phyloP scores from a whole-genome alignment of 2,797 vertebrate genomes.

The Brachyalestes nurse region DNA sequence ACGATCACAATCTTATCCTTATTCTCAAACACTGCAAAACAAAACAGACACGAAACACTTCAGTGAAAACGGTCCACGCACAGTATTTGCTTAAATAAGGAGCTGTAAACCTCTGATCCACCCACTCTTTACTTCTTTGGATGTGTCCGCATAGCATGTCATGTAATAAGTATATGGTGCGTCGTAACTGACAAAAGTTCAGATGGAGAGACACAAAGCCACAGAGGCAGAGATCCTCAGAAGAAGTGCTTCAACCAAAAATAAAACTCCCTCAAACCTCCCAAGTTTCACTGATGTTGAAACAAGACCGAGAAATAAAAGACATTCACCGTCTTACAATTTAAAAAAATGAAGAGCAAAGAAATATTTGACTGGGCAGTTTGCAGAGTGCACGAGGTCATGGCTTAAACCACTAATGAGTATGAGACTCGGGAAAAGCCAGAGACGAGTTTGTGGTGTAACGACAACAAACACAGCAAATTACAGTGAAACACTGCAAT shows the following conservation, averaged over 20 bases:
- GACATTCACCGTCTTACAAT: not conserved
- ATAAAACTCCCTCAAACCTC: conserved; percentile 25
- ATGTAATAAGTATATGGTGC: conserved; percentile 36
- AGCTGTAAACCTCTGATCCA: conserved; percentile 23
- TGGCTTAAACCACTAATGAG: conserved; percentile 44
- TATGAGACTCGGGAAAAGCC: conserved; percentile 15
- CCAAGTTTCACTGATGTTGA: conserved; percentile 30
- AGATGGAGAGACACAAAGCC: not conserved
- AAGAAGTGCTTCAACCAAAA: conserved; percentile 27
- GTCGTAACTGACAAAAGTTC: conserved; percentile 26
- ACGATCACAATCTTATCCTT: conserved; percentile 99
- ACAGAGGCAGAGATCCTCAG: conserved; percentile 29
- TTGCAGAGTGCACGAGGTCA: conserved; percentile 44
- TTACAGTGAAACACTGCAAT: conserved; percentile 42
- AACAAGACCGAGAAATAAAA: conserved; percentile 25
- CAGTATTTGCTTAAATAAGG: not conserved
- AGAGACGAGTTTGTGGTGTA: conserved; percentile 32
- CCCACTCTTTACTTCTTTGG: conserved; percentile 22
- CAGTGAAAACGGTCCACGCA: conserved; percentile 18
- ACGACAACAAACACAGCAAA: conserved; percentile 47
- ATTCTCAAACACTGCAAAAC: conserved; percentile 93
- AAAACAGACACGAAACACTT: conserved; percentile 48
- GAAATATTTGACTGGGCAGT: conserved; percentile 35
- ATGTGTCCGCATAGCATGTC: conserved; percentile 30
- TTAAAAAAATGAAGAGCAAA: conserved; percentile 12